Evolutionary conservation across 2,888 invertebrate genomes (phyloP), one percentile per base, ranked within the genome.

Genomic region (Orthosia cruda): DNA sequence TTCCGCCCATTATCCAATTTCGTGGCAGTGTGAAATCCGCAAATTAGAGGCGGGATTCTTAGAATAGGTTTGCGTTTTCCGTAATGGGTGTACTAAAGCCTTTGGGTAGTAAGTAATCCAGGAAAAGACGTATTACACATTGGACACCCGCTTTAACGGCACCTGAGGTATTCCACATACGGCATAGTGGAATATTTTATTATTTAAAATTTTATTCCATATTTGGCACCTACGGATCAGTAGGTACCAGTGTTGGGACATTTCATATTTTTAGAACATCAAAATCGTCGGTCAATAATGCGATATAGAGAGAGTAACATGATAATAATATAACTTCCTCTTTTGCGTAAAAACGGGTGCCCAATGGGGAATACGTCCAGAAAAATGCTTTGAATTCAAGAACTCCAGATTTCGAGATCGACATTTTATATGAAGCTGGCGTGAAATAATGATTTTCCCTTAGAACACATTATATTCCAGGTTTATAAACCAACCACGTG

Each of bases 21-120:
- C 3, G 23, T 32, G 12, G 47, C 2, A 40, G 62, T 72, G 26
- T 50, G 32, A 69, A 63, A 79, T 16, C 58, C 40, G 20, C 55
- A 67, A 73, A 79, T 75, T 58, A 65, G 26, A 52, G 47, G 54
- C 40, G 23, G 40, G 52, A 65, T 57, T 49, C 7, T 18, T 7
- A 2, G 45, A 61, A 75, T 40, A n/a, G 49, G 20, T 49, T 40
- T 7, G 57, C 15, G 23, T 59, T 79, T 71, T 59, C 50, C 45
- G 15, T 59, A 20, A 57, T 50, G 54, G 16, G 32, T 61, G 20
- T 45, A 12, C 18, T n/a, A 45, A 47, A 50, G 18, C 26, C 4
- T 55, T 45, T 75, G 5, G 15, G 18, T 58, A 58, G 11, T 55
- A 23, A 58, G 11, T 55, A 23, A n/a, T 74, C 7, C 9, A 23